Conservation (phyloP, 2,888 invertebrate genomes). For the Acleris cristana region DNA sequence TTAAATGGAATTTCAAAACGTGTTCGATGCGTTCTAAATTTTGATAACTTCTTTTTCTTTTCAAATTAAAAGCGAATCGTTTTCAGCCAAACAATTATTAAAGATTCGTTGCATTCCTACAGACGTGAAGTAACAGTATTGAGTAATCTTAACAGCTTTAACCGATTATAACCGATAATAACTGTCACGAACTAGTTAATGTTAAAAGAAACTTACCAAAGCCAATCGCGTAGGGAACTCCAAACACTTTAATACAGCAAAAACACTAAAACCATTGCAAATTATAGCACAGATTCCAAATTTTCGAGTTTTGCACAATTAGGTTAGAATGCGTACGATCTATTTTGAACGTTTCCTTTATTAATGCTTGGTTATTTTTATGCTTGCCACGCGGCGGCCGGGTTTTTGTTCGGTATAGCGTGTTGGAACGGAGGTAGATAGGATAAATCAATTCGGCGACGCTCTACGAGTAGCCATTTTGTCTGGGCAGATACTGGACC, state of each 20-base stretch:
- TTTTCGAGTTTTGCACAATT: background rate
- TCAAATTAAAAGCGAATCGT: too few relatives aligned
- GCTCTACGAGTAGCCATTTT: constrained; percentile 73
- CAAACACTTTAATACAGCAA: background rate
- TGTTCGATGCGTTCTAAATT: too few relatives aligned
- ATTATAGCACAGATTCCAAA: background rate
- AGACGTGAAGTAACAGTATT: constrained; percentile 5
- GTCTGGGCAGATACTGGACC: constrained; percentile 55
- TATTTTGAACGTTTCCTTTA: constrained; percentile 5
- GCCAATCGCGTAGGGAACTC: background rate
- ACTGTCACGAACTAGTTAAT: constrained; percentile 9
- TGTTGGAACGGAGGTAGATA: constrained; percentile 59
- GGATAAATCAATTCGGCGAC: constrained; percentile 74
- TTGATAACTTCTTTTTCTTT: too few relatives aligned
- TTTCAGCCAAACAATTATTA: too few relatives aligned
- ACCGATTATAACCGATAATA: background rate
- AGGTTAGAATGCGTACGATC: constrained; percentile 26
- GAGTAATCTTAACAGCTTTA: constrained; percentile 6
- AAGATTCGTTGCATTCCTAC: too few relatives aligned
- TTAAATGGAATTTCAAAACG: too few relatives aligned
- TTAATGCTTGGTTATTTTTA: constrained; percentile 35
- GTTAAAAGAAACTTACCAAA: constrained; percentile 10
- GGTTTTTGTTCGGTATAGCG: constrained; percentile 47
- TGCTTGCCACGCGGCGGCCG: constrained; percentile 38
- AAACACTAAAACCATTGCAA: constrained; percentile 10